Evolutionary conservation across 1,140 invertebrate genomes (phyloP), one percentile per base, ranked within the genome.

Genomic region (Cydia strobilella): DNA sequence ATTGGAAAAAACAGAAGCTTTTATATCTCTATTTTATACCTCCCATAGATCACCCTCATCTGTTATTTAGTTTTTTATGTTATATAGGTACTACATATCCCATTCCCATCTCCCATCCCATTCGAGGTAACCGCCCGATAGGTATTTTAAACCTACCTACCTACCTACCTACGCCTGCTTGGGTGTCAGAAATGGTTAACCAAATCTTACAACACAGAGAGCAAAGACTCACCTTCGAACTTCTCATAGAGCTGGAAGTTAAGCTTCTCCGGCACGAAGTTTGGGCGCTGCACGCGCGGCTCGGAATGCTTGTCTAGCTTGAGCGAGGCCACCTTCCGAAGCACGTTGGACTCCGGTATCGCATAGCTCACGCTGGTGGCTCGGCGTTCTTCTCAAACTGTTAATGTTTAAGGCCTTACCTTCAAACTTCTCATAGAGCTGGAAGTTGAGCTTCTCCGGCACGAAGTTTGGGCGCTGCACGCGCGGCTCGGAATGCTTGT

Each of bases 341-440:
- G 91, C 23, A 97, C 96, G 84, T 95, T 96, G 75, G 95, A 94
- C 76, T 96, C 95, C 18, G 88, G 69, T 45, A 85, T 82, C 5
- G 76, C 82, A 63, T 93, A 90, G 77, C 86, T 91, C 5, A 91
- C 75, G 75, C 88, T 91, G 6, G 88, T 90, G 75, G 84, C 90
- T 31, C 87, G 87, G 18, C 85, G 76, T 45, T 90, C 87, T 23
- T 85, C 87, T 88, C 83, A 25, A 82, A 79, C 63, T 82, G 73
- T 42, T 6, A 42, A 42, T 35, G 31, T 35, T 35, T 42, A 42
- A 25, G 20, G 15, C 84, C 89, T 94, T 93, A 97, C 97, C 97
- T 96, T 98, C 96, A 93, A 97, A 98, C 93, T 97, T 97, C 92
- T 98, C 96, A 85, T 96, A 96, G 51, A 96, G 93, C 86, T 95